Evolutionary conservation across 2,888 invertebrate genomes (phyloP).

Genomic region (Brachypterus glaber): DNA sequence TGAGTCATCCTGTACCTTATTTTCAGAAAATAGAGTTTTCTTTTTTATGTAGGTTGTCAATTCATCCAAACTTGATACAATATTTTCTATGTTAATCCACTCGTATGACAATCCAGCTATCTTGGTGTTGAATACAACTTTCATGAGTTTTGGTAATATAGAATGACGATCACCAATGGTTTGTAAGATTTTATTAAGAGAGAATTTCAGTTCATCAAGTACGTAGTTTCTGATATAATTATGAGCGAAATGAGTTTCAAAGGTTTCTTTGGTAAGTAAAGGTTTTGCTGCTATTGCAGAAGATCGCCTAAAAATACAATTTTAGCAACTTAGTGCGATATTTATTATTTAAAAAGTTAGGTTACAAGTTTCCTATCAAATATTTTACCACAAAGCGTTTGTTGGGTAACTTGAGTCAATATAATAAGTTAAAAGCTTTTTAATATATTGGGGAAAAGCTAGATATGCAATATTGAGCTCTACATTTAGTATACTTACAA

Average conservation of each 20-base stretch:
- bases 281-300: constrained; percentile 40
- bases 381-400: too few relatives aligned
- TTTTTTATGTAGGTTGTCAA: constrained; percentile 31
- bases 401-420: too few relatives aligned
- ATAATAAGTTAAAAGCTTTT: too few relatives aligned
- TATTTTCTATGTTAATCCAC: constrained; percentile 28
- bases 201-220: constrained; percentile 39
- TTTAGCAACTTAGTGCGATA: not conserved
- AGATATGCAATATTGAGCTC: too few relatives aligned
- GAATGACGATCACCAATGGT: constrained; percentile 51
- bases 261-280: constrained; percentile 34
- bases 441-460: too few relatives aligned
- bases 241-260: constrained; percentile 46
- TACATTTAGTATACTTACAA: constrained; percentile 27
- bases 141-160: constrained; percentile 43
- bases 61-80: constrained; percentile 42
- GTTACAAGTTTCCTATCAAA: too few relatives aligned
- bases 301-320: constrained; percentile 28
- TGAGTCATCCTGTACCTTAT: constrained; percentile 13
- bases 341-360: too few relatives aligned
- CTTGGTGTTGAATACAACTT: constrained; percentile 26
- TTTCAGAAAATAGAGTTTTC: constrained; percentile 16
- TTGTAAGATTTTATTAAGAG: constrained; percentile 38
- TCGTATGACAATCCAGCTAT: constrained; percentile 36
- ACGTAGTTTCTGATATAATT: constrained; percentile 39